Percentiles rank a stretch among this genome's conserved stretches.
These are phyloP conservation scores for Catocala nupta DNA, from an alignment of 2,888 invertebrate species.

Conservation along the genomic window DNA sequence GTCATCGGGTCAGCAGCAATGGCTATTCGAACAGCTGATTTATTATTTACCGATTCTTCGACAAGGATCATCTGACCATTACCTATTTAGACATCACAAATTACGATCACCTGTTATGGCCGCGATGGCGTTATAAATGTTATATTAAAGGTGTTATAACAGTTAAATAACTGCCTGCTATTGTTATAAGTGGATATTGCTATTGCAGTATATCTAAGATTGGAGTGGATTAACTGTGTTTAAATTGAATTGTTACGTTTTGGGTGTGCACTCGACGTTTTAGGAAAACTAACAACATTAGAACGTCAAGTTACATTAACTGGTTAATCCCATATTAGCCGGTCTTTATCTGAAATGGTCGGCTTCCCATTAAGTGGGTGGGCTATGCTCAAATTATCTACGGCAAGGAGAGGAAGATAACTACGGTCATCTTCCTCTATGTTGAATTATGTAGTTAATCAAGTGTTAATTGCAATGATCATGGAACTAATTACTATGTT, in stretches of 20 bases:
- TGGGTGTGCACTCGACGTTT: not conserved
- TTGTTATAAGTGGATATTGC: not conserved
- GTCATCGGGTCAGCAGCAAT: slow-evolving; percentile 61
- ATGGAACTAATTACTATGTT: no score
- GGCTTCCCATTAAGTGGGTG: no score
- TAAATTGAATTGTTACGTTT: not conserved
- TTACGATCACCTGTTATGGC: slow-evolving; percentile 1
- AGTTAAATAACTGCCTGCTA: not conserved
- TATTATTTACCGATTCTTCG: slow-evolving; percentile 34
- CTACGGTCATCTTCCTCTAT: no score
- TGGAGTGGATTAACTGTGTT: not conserved
- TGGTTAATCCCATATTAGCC: not conserved
- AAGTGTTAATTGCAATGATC: no score
- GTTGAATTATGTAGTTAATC: no score
- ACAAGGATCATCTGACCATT: slow-evolving; percentile 16
- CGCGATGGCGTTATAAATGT: not conserved
- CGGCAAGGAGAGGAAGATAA: no score
- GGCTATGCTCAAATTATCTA: no score
- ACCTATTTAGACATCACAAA: slow-evolving; percentile 11
- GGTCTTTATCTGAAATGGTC: no score
- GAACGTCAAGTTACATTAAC: not conserved
- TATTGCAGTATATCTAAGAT: not conserved
- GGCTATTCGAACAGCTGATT: slow-evolving; percentile 33
- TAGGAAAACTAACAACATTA: not conserved
- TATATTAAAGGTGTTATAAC: not conserved